Evolutionary conservation across 2,888 invertebrate genomes (phyloP), one percentile per base, ranked within the genome.

Genomic region (Stegophylla sp.): DNA sequence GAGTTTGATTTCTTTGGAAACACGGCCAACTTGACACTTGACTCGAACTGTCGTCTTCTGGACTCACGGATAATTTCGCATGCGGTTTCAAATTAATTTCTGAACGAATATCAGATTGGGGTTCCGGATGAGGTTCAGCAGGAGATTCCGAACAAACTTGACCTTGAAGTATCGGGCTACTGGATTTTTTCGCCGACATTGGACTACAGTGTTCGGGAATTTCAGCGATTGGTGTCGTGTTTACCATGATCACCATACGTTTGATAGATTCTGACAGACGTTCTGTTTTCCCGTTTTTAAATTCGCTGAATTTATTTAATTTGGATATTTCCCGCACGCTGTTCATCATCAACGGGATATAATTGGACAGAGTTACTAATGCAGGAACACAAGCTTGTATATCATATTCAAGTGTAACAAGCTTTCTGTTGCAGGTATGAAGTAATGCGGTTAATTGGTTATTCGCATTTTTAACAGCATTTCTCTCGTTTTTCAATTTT

Each of bases 301-400:
- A 17, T 48, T n/a, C n/a, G n/a, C n/a, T n/a, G 0, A 45, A 0
- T 17, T n/a, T n/a, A n/a, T n/a, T n/a, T 12, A 51, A 34, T 51
- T 79, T 61, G 13, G 12, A 15, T 3, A 79, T 61, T 63, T 61
- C 41, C 13, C 41, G 71, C 23, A 79, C 61, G 51, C 3, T 71
- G 34, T 51, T 12, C 51, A 79, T 26, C 41, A 79, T 71, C n/a
- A 3, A n/a, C n/a, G 69, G 71, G 4, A 79, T 13, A 41, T 23
- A 71, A 23, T 69, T 34, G 17, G 79, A 79, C n/a, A 79, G 4
- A 41, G 71, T 79, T 4, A 79, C 79, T n/a, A 79, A 48, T 48
- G 79, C 48, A 34, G 79, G 51, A n/a, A 77, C 3, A 59, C 77
- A 77, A 3, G 4, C 34, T 69, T 77, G 48, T 43, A 79, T 41